Evolutionary conservation across 2,797 vertebrate species (phyloP).

Genomic region (Gambusia yucatana): DNA sequence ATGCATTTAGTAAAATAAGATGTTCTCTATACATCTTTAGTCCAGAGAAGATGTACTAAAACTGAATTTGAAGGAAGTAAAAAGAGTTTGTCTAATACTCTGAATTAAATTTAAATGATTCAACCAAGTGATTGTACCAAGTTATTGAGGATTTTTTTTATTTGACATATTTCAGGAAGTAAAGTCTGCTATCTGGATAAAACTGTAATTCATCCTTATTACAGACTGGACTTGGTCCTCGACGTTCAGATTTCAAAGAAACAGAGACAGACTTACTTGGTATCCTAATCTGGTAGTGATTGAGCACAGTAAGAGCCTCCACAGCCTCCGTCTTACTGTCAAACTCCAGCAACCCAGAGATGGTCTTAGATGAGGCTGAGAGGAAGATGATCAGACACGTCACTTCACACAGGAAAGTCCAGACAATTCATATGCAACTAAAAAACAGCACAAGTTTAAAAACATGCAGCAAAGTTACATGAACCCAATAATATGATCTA

Average conservation of each 20-base stretch:
- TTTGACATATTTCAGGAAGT: neutral
- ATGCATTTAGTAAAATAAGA: no score
- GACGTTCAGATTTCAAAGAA: neutral
- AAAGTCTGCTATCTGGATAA: neutral
- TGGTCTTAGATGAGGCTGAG: slow-evolving; percentile 93
- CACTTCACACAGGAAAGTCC: slow-evolving; percentile 8
- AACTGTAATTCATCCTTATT: neutral
- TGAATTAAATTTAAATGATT: neutral
- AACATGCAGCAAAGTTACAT: no score
- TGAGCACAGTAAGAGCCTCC: slow-evolving; percentile 96
- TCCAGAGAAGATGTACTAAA: neutral
- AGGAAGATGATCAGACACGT: neutral
- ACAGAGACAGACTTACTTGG: slow-evolving; percentile 86
- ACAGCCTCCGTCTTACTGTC: slow-evolving; percentile 96
- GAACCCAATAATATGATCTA: slow-evolving; percentile 40
- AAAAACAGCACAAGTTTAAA: neutral
- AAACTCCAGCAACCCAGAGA: slow-evolving; percentile 95
- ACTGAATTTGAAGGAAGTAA: neutral
- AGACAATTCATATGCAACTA: neutral
- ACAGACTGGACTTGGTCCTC: neutral
- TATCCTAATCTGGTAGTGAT: slow-evolving; percentile 98
- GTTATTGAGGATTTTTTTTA: no score
- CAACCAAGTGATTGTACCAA: no score
- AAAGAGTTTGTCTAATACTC: neutral
- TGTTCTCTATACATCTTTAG: no score